phyloP scores from a whole-genome alignment of 2,888 invertebrate species.

The Apeira syringaria region DNA sequence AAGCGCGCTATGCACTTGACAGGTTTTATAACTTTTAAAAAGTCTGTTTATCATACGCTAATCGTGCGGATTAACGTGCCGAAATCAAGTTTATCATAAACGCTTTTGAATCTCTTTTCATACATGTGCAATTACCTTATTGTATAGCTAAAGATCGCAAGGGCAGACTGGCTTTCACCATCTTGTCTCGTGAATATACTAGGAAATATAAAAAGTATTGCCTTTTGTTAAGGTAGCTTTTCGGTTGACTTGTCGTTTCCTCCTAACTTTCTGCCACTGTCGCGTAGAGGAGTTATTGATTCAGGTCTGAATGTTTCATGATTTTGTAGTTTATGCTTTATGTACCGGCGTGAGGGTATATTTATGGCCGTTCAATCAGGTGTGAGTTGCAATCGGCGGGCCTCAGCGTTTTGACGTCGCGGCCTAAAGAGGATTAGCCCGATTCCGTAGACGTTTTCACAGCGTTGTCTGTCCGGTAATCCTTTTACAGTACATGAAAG shows the following conservation, averaged over 20 bases:
- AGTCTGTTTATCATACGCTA: constrained; percentile 8
- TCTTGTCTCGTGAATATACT: constrained; percentile 51
- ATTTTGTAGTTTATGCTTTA: constrained; percentile 47
- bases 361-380: constrained; percentile 38
- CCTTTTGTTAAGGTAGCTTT: constrained; percentile 53
- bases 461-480: constrained; percentile 44
- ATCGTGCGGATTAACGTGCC: constrained; percentile 9
- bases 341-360: constrained; percentile 37
- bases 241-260: constrained; percentile 44
- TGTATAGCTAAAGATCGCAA: constrained; percentile 71
- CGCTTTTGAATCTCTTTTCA: constrained; percentile 58
- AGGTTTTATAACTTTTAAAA: not conserved
- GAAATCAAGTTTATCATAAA: constrained; percentile 44
- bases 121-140: constrained; percentile 69
- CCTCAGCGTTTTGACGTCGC: constrained; percentile 29
- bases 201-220: constrained; percentile 48
- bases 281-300: constrained; percentile 62
- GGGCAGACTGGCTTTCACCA: constrained; percentile 78
- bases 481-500: constrained; percentile 50
- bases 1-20: constrained; percentile 3
- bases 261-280: constrained; percentile 62
- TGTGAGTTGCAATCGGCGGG: constrained; percentile 32
- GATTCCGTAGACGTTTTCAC: constrained; percentile 48
- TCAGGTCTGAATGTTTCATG: constrained; percentile 50
- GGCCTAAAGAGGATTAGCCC: constrained; percentile 53